Evolutionary conservation across 2,888 invertebrate genomes (phyloP), one percentile per base, ranked within the genome.

Genomic region (Liposcelis brunnea): DNA sequence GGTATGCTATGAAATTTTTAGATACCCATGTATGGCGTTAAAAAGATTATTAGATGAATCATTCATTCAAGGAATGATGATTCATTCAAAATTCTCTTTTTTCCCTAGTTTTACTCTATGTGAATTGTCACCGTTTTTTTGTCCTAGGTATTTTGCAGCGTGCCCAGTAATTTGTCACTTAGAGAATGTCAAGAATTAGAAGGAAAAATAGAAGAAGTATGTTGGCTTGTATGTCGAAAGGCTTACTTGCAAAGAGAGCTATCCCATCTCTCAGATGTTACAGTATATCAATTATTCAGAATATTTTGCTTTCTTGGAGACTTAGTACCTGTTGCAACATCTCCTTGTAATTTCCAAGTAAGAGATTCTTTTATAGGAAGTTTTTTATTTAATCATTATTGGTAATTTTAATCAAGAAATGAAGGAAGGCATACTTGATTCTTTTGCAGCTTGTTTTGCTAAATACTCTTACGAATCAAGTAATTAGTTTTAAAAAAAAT

Each of bases 251-350:
- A 66, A 2, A 64, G 79, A 35, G 72, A 76, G 49, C 68, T 70
- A 53, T 68, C 72, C 2, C 60, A 75, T 7, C 75, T 82, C 53
- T 61, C 68, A 8, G 76, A 79, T 51, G 70, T 72, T 45, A 76
- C 77, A 14, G 69, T 79, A 6, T 80, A 77, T 59, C 76, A 81
- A 57, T 67, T 84, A 46, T 84, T 81, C 60, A 65, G 82, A 51
- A 75, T 85, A 54, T 86, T 83, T 61, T 85, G 84, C 55, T 68
- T 84, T 10, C 67, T 86, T 4, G 79, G 76, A 1, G 85, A 86
- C 56, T 64, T 80, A 48, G 71, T 74, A n/a, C 68, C 71, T 15
- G 75, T 77, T 45, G 65, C 66, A 4, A 67, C 72, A 16, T 65
- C 67, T 18, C 59, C 62, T 36, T 63, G 64, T 36, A 63, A 64